Percentiles rank a stretch among this genome's conserved stretches.
Evolutionary conservation across 2,797 vertebrate species (phyloP).

Genomic region (Geotrypetes seraphini): DNA sequence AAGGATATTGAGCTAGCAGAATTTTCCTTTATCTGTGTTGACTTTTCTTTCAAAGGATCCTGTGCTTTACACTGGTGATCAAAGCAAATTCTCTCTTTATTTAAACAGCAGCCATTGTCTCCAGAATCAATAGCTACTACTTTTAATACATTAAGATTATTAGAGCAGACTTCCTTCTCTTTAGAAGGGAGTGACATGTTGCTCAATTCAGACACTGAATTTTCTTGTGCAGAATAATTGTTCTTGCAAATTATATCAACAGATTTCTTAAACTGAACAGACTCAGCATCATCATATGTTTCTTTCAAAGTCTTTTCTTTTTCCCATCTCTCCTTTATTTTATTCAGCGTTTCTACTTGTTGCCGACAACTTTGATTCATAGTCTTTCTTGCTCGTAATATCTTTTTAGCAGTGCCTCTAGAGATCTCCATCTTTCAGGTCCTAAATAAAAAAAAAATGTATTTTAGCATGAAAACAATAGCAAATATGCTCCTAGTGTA

Average conservation of each 20-base stretch:
- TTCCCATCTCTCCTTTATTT: slow-evolving; percentile 4
- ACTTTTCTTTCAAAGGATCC: not conserved
- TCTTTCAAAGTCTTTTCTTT: not conserved
- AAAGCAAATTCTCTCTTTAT: no score
- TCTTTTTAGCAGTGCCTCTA: slow-evolving; percentile 12
- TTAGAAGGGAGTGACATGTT: not conserved
- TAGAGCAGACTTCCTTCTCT: not conserved
- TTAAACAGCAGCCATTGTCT: slow-evolving; percentile 1
- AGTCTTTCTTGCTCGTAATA: slow-evolving; percentile 26
- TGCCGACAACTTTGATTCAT: slow-evolving; percentile 29
- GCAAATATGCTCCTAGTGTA: no score
- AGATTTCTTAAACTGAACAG: not conserved
- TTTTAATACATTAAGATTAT: slow-evolving; percentile 1
- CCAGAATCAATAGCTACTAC: slow-evolving; percentile 2
- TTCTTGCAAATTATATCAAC: not conserved
- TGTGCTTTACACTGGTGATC: not conserved
- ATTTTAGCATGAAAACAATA: slow-evolving; percentile 23
- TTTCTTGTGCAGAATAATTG: slow-evolving; percentile 1
- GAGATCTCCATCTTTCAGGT: slow-evolving; percentile 20
- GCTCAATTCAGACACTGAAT: slow-evolving; percentile 1
- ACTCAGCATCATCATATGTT: no score
- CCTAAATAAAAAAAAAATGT: slow-evolving; percentile 17
- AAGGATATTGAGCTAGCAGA: not conserved
- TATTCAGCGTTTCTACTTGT: slow-evolving; percentile 17
- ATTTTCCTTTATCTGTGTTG: no score